A percentile compares a stretch with the other conserved stretches of the same genome.
Evolutionary conservation across 2,797 vertebrate genomes (phyloP).

Genomic region (Bradypus variegatus): DNA sequence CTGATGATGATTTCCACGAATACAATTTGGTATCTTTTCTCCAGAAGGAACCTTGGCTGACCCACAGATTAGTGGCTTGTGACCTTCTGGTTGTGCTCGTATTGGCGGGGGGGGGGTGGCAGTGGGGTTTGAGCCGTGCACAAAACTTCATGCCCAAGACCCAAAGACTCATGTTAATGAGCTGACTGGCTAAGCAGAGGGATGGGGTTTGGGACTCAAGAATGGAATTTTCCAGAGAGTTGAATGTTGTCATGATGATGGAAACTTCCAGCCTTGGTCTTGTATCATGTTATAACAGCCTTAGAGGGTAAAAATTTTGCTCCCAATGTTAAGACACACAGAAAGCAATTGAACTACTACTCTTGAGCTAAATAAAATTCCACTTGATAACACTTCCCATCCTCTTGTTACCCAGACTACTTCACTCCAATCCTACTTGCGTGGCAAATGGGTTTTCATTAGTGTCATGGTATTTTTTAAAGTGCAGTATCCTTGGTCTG

Average conservation of each 20-base stretch:
- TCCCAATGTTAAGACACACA: neutral
- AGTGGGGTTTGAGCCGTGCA: neutral
- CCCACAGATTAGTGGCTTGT: accelerated
- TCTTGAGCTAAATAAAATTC: neutral
- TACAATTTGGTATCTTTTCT: neutral
- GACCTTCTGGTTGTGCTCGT: neutral
- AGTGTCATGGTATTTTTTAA: neutral
- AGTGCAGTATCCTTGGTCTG: neutral
- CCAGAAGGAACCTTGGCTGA: neutral
- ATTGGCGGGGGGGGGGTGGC: neutral
- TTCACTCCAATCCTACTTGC: neutral
- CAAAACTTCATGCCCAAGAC: neutral
- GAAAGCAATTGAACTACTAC: neutral
- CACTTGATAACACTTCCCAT: neutral
- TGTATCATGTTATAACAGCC: accelerated
- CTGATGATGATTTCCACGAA: neutral
- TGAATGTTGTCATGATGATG: neutral
- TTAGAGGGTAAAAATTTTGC: neutral
- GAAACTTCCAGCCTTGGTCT: neutral
- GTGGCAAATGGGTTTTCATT: neutral
- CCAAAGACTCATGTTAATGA: neutral
- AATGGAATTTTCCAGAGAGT: neutral
- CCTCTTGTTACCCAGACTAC: neutral
- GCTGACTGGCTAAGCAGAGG: neutral
- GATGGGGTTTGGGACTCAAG: neutral